Evolutionary conservation across 1,140 invertebrate genomes (phyloP), one percentile per base, ranked within the genome.

Genomic region (Ceratosolen solmsi): DNA sequence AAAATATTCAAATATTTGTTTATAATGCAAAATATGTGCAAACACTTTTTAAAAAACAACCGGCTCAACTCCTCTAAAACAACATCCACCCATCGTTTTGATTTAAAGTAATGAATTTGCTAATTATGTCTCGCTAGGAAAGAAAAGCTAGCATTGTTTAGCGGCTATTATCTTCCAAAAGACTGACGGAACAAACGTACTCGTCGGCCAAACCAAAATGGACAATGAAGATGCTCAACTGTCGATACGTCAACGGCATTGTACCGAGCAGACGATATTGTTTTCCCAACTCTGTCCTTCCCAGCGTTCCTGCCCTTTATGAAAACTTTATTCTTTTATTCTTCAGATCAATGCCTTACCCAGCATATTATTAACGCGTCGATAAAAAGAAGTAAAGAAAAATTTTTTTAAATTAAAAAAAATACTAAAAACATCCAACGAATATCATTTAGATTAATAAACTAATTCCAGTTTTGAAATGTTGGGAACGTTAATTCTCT

Each of bases 241-340:
- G 82, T 81, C 84, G 82, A 84, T 84, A 84, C 78, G 81, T 83
- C 81, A 80, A 20, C 70, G 73, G 65, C 78, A 84, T 80, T 84
- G 74, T 84, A 78, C 65, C 79, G 41, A 27, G 78, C 79, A 79
- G 79, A 83, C 81, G 73, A 84, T 81, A 84, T 83, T 84, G 78
- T 84, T 80, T 84, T 74, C 56, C 73, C 74, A 79, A 58, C 63
- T 75, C 30, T 41, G 2, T n/a, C 36, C 22, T 65, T 30, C 60
- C 13, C 15, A 13, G 36, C 27, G 20, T 41, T 60, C 11, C 17
- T 13, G 9, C n/a, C 3, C 22, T 51, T 68, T n/a, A 27, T 25
- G 56, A 80, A 80, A 80, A 80, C 1, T 80, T 60, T 25, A 49
- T 73, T 79, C 65, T 38, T 58, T 70, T 56, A 54, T 54, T 36